Percentiles rank a stretch among this genome's conserved stretches.
phyloP scores from a whole-genome alignment of 2,113 vertebrate species.

The Melanocharis versteri region DNA sequence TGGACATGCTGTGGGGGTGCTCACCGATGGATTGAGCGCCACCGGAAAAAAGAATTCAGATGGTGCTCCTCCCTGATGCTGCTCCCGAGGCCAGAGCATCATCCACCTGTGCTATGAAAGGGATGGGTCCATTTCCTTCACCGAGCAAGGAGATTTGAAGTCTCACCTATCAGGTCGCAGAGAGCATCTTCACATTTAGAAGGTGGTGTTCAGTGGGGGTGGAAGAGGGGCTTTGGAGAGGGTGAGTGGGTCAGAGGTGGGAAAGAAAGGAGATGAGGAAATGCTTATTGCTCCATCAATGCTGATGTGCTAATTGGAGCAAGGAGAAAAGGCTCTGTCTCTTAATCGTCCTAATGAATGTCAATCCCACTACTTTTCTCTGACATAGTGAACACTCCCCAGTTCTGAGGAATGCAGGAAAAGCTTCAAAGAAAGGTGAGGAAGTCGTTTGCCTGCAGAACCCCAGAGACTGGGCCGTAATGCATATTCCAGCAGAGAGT shows the following conservation, averaged over 20 bases:
- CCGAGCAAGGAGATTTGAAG: rapidly evolving
- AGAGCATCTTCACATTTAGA: background rate
- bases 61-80: background rate
- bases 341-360: background rate
- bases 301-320: background rate
- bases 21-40: rapidly evolving
- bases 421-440: background rate
- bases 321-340: background rate
- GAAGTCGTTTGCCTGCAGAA: background rate
- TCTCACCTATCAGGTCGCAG: rapidly evolving
- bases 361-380: background rate
- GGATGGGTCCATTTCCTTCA: background rate
- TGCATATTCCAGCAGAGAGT: background rate
- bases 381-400: background rate
- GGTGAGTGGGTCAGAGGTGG: background rate
- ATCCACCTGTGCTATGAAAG: background rate
- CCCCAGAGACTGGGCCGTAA: background rate
- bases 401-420: background rate
- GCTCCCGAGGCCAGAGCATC: background rate
- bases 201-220: background rate
- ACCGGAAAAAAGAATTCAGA: background rate
- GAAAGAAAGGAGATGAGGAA: background rate
- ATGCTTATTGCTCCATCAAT: background rate
- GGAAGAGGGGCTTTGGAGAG: background rate
- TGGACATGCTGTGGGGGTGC: background rate